Percentiles rank a stretch among this genome's conserved stretches.
These are phyloP conservation scores for Pomacea canaliculata DNA, from an alignment of 2,888 invertebrate genomes.

Conservation along the genomic window DNA sequence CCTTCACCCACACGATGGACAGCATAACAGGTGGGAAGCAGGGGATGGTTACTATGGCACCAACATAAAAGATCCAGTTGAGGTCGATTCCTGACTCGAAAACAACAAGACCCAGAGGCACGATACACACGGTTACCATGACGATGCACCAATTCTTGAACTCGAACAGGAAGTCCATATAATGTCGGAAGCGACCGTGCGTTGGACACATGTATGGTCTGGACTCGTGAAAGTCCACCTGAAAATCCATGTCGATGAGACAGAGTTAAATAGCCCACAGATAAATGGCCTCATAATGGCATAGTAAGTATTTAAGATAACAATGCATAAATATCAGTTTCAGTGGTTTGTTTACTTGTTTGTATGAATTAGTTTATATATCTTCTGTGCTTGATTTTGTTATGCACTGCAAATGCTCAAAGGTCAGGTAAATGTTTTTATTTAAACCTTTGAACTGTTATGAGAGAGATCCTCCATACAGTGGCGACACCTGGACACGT, in stretches of 20 bases:
- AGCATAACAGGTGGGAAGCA: constrained; percentile 64
- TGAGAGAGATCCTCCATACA: constrained; percentile 56
- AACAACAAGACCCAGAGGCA: constrained; percentile 63
- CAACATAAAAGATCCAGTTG: constrained; percentile 67
- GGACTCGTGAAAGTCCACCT: constrained; percentile 27
- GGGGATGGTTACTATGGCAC: constrained; percentile 65
- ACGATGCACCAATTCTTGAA: constrained; percentile 68
- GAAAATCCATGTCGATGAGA: background rate
- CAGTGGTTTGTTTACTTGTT: too few relatives aligned
- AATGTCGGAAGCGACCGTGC: constrained; percentile 55
- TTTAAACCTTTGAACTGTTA: constrained; percentile 24
- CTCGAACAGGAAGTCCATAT: constrained; percentile 57
- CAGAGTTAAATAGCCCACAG: too few relatives aligned
- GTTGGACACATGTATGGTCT: constrained; percentile 52
- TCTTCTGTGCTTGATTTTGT: too few relatives aligned
- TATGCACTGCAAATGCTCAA: too few relatives aligned
- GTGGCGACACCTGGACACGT: constrained; percentile 54
- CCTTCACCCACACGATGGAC: constrained; percentile 64
- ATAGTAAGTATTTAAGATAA: too few relatives aligned
- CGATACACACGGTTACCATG: constrained; percentile 60
- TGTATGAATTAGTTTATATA: too few relatives aligned
- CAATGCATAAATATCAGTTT: too few relatives aligned
- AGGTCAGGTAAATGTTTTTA: too few relatives aligned
- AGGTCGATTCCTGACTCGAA: constrained; percentile 64
- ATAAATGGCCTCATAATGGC: too few relatives aligned